Base-by-base conservation (phyloP, 1,140 invertebrate species). In the Hormaphis cornu region DNA sequence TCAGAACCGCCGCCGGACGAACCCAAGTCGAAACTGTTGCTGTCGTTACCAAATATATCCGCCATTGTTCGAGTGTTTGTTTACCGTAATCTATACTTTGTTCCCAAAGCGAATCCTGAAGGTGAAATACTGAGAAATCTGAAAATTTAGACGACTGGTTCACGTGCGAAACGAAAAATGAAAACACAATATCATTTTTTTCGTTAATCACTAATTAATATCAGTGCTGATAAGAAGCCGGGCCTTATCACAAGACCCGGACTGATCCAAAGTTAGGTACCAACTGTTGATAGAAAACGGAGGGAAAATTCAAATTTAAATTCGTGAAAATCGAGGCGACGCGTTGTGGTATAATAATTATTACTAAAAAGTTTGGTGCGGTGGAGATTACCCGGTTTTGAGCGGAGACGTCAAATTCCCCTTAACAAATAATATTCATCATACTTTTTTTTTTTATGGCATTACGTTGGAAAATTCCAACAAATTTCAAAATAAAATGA, bases 41-140 rank as follows among this genome's bases (percentile, higher is more conserved):
- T 44, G 24, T n/a, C 30, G 8, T 44, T 56, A 24, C 40, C 22
- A 30, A 70, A 70, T 24, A 70, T 48, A 58, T 70, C 69, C 16
- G 53, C 53, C 69, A 70, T 70, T 35, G 10, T 70, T 42, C 12
- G 16, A 56, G 37, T 35, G 16, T 14, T 24, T n/a, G 6, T 10
- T 1, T 7, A 53, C 1, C n/a, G n/a, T 33, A 30, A 16, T 50
- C 24, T 26, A 0, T 24, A 33, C n/a, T 33, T 50, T 2, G 9
- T 52, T n/a, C n/a, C n/a, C n/a, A n/a, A n/a, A n/a, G n/a, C 12
- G 10, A 30, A 33, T 26, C 5, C 30, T 33, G 4, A 30, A 1
- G 12, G 16, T 7, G 6, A 30, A 53, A 33, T 20, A 12, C 7
- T 3, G 28, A 52, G 30, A 33, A 6, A 33, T 4, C 9, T 9